Evolutionary conservation across 2,797 vertebrate species (phyloP).

Genomic region (Pteropus rufus): DNA sequence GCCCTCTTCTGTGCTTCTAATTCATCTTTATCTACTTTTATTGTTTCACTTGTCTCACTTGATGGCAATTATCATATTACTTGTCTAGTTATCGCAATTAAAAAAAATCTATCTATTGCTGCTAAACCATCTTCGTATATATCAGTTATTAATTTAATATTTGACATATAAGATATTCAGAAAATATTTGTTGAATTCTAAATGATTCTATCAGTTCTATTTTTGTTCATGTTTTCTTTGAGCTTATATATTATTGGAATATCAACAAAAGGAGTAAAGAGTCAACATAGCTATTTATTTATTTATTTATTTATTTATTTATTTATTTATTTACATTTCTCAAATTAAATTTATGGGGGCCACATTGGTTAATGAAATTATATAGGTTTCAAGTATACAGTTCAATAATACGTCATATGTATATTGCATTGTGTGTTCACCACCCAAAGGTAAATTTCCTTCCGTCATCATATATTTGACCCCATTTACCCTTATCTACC

Average conservation of each 20-base stretch:
- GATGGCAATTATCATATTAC: not conserved
- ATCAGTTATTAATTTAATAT: not conserved
- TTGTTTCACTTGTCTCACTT: not conserved
- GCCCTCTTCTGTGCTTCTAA: not conserved
- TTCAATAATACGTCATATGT: no score
- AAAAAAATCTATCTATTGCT: not conserved
- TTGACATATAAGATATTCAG: not conserved
- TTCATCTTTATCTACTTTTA: not conserved
- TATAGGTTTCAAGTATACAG: no score
- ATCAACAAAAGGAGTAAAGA: not conserved
- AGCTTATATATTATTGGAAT: not conserved
- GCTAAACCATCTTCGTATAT: not conserved
- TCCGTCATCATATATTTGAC: no score
- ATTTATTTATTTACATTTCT: no score
- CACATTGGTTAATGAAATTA: no score
- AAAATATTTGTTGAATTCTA: not conserved
- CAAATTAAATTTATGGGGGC: no score
- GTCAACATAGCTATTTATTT: not conserved
- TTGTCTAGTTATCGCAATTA: not conserved
- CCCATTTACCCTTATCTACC: no score
- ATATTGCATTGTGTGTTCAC: no score
- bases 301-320: no score
- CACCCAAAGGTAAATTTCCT: no score
- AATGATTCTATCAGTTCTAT: not conserved
- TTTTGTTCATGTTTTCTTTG: not conserved